phyloP scores from a whole-genome alignment of 2,888 invertebrate species.

The Neoaliturus tenellus region DNA sequence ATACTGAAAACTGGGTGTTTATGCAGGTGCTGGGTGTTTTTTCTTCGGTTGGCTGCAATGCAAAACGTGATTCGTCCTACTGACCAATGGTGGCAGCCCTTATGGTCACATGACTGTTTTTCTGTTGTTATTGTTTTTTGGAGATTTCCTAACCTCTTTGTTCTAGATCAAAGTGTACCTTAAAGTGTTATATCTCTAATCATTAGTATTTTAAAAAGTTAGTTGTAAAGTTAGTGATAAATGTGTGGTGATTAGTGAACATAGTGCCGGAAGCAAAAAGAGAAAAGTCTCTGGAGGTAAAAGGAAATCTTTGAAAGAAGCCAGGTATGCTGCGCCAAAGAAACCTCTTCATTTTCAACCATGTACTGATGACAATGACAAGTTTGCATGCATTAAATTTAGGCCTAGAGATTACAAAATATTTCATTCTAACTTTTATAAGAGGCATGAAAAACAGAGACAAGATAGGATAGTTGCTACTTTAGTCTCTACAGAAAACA shows the following conservation, averaged over 20 bases:
- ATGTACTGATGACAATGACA: neutral
- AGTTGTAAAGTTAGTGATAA: no score
- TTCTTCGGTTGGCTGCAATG: neutral
- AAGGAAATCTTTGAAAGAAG: neutral
- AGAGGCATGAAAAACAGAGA: neutral
- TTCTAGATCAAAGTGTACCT: slow-evolving; percentile 4
- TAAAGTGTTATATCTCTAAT: neutral
- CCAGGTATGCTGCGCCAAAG: slow-evolving; percentile 1
- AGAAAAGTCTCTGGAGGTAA: slow-evolving; percentile 1
- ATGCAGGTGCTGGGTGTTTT: slow-evolving; percentile 2
- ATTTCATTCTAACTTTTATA: slow-evolving; percentile 14
- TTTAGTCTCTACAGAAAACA: slow-evolving; percentile 4
- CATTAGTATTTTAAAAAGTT: no score
- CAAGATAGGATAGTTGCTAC: neutral
- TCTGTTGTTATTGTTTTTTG: neutral
- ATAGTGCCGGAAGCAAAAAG: slow-evolving; percentile 1
- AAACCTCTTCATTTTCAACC: slow-evolving; percentile 2
- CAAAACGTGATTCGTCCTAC: neutral
- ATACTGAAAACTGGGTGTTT: slow-evolving; percentile 20
- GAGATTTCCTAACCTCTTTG: slow-evolving; percentile 19
- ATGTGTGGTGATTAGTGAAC: neutral
- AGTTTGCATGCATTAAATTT: slow-evolving; percentile 18
- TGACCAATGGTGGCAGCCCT: slow-evolving; percentile 16
- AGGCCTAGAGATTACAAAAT: slow-evolving; percentile 16
- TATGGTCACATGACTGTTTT: neutral